Conservation (phyloP, 2,888 invertebrate species). For the Orthosia cruda region DNA sequence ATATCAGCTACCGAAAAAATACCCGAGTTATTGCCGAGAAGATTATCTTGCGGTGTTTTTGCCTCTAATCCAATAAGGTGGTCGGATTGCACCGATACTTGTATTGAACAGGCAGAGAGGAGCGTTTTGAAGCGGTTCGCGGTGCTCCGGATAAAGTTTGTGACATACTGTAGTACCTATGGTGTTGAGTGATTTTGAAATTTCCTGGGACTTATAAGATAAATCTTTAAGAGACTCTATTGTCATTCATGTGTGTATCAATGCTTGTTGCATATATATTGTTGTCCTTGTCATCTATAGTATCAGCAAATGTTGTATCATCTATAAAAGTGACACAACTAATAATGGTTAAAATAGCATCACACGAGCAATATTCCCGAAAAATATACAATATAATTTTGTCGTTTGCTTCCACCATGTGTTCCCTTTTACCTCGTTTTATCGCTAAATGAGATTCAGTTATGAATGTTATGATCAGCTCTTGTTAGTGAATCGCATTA, state of each 20-base stretch:
- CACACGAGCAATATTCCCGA: not conserved
- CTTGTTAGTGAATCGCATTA: constrained; percentile 73
- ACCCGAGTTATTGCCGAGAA: constrained; percentile 54
- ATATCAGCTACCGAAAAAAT: constrained; percentile 60
- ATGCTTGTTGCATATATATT: not conserved
- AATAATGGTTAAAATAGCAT: not conserved
- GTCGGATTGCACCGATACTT: constrained; percentile 58
- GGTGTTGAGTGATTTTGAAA: constrained; percentile 21
- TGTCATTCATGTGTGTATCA: not conserved
- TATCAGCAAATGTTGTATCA: not conserved
- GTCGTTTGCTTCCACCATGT: constrained; percentile 2
- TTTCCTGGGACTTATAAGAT: not conserved
- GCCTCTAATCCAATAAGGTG: constrained; percentile 67
- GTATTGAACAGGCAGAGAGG: constrained; percentile 26
- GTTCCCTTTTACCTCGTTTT: constrained; percentile 52
- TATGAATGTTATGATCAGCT: constrained; percentile 65
- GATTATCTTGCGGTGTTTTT: constrained; percentile 64
- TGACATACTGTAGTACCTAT: constrained; percentile 3
- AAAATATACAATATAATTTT: constrained; percentile 7
- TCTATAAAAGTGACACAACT: not conserved
- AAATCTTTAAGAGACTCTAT: not conserved
- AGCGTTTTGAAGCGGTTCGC: constrained; percentile 14
- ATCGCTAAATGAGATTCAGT: constrained; percentile 68
- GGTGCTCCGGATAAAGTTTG: constrained; percentile 11
- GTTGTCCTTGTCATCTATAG: not conserved